Percentiles rank a stretch among this genome's conserved stretches.
These are phyloP conservation scores for Ooceraea biroi DNA, from an alignment of 1,140 invertebrate species.

Conservation along the genomic window DNA sequence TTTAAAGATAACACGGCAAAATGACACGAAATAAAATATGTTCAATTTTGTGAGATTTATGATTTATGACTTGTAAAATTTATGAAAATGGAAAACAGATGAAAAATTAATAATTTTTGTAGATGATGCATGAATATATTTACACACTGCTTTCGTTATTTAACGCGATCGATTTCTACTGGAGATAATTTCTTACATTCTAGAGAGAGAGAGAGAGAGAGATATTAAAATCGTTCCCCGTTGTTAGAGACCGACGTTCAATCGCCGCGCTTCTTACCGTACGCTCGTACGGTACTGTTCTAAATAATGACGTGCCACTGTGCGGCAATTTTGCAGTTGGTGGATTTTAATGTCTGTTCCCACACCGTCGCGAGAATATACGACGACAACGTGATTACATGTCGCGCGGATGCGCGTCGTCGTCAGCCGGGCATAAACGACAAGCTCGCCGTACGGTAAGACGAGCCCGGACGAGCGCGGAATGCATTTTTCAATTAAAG, in stretches of 20 bases:
- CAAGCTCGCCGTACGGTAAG: slow-evolving; percentile 61
- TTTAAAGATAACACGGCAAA: not conserved
- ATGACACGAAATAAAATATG: not conserved
- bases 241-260: slow-evolving; percentile 42
- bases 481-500: slow-evolving; percentile 42
- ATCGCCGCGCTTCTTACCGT: slow-evolving; percentile 10
- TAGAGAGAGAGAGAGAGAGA: too few relatives aligned
- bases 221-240: too few relatives aligned
- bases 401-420: slow-evolving; percentile 54
- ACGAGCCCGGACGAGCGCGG: slow-evolving; percentile 12
- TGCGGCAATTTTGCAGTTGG: slow-evolving; percentile 70
- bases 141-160: not conserved
- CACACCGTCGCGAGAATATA: slow-evolving; percentile 61
- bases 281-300: slow-evolving; percentile 18
- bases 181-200: slow-evolving; percentile 44
- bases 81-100: too few relatives aligned
- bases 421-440: slow-evolving; percentile 61
- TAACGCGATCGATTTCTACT: slow-evolving; percentile 12
- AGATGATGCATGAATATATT: not conserved
- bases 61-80: too few relatives aligned
- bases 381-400: slow-evolving; percentile 73
- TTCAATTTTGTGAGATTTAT: slow-evolving; percentile 18
- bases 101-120: too few relatives aligned
- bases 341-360: slow-evolving; percentile 71
- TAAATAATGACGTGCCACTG: slow-evolving; percentile 72